Evolutionary conservation across 2,797 vertebrate genomes (phyloP).

Genomic region (Rhadinocentrus ornatus): DNA sequence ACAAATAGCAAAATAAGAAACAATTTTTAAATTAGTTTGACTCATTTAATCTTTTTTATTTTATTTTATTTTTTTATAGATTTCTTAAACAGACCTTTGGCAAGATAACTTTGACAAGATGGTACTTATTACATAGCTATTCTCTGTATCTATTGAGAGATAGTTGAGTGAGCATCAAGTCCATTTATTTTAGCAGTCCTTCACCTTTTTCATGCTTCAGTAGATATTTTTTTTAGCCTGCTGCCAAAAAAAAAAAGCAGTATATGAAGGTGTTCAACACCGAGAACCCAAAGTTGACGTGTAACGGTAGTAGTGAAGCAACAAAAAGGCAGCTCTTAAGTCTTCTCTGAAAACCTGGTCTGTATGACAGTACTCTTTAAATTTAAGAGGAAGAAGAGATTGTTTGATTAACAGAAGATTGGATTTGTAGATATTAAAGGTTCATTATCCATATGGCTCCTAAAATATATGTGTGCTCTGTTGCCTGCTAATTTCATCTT

Average conservation of each 20-base stretch:
- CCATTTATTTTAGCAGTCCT: neutral
- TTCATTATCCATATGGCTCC: conserved; percentile 35
- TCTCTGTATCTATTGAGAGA: neutral
- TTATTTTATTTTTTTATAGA: neutral
- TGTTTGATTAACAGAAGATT: conserved; percentile 21
- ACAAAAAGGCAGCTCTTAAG: conserved; percentile 1
- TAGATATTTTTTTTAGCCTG: neutral
- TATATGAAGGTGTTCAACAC: neutral
- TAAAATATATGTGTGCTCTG: conserved; percentile 37
- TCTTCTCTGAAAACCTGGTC: neutral
- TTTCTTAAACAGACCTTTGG: neutral
- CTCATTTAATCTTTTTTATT: neutral
- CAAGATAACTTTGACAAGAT: too few species aligned
- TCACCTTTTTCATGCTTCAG: neutral
- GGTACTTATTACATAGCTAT: too few species aligned
- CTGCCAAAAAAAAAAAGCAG: conserved; percentile 1
- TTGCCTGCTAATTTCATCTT: conserved; percentile 55
- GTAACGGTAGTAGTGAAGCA: neutral
- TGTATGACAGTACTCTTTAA: conserved; percentile 9
- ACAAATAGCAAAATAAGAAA: neutral
- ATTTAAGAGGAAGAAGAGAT: conserved; percentile 10
- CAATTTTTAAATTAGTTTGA: neutral
- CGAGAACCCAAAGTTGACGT: neutral
- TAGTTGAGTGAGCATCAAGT: neutral
- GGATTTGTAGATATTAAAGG: conserved; percentile 24